A percentile compares a stretch with the other conserved stretches of the same genome.
These are phyloP conservation scores for Haliclona indistincta DNA, from an alignment of 37 sponge, comb jelly and placozoan genomes.

Conservation along the genomic window DNA sequence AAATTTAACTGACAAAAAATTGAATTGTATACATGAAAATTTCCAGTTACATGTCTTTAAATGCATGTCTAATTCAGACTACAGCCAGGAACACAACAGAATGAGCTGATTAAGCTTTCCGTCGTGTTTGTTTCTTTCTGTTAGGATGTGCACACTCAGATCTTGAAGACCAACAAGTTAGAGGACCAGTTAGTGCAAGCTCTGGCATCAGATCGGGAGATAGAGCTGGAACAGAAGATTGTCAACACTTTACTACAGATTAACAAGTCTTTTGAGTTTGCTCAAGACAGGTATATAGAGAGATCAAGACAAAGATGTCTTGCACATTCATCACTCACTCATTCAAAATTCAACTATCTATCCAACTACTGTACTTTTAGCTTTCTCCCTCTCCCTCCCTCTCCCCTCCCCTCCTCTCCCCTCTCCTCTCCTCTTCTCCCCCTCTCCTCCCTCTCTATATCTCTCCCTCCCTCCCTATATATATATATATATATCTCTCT, in stretches of 20 bases:
- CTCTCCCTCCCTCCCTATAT: no score
- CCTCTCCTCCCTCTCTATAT: background rate
- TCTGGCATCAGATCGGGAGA: constrained; percentile 18
- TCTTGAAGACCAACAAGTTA: constrained; percentile 6
- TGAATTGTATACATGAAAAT: no score
- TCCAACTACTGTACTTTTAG: no score
- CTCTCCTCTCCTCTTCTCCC: background rate
- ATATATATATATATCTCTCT: no score
- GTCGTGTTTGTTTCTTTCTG: background rate
- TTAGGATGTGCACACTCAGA: constrained; percentile 50
- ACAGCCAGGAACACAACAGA: no score
- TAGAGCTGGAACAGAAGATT: constrained; percentile 16
- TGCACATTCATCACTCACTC: no score
- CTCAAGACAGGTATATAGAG: constrained; percentile 38
- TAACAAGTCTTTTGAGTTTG: constrained; percentile 44
- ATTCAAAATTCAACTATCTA: background rate
- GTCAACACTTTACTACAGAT: constrained; percentile 43
- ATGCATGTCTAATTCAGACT: no score
- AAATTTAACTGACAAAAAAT: no score
- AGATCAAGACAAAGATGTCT: background rate
- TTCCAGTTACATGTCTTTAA: no score
- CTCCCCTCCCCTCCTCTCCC: background rate
- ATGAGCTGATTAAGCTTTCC: no score
- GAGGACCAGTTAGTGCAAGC: constrained; percentile 55
- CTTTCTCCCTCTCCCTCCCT: no score